These are phyloP conservation scores for Lithophane ornitopus DNA, from an alignment of 2,888 invertebrate species.

Conservation along the genomic window DNA sequence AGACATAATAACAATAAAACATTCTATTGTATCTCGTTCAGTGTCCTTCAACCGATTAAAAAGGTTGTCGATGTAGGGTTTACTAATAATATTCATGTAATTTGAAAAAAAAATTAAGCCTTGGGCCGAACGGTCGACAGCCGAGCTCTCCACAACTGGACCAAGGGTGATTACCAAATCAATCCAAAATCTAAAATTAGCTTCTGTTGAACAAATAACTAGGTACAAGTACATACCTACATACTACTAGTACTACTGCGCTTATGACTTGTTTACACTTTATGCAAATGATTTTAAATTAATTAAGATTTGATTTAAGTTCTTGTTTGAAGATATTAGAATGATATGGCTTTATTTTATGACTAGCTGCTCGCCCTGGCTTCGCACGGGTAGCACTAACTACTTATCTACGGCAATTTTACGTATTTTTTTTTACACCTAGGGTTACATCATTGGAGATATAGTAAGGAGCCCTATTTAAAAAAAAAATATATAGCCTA, in stretches of 20 bases:
- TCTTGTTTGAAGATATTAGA: not conserved
- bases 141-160: not conserved
- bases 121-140: not conserved
- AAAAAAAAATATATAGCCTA: too few species aligned
- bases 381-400: too few species aligned
- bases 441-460: too few species aligned
- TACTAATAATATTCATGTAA: too few species aligned
- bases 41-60: too few species aligned
- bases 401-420: too few species aligned
- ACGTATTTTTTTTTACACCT: too few species aligned
- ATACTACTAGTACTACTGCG: not conserved
- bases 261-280: constrained; percentile 26
- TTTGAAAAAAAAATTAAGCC: not conserved
- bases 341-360: not conserved
- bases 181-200: not conserved
- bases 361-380: too few species aligned
- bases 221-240: not conserved
- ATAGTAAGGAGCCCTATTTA: too few species aligned
- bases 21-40: too few species aligned
- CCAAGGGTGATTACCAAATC: not conserved
- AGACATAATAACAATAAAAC: too few species aligned
- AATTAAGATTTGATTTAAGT: not conserved
- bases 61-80: too few species aligned
- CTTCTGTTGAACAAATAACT: not conserved
- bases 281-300: constrained; percentile 11